A percentile compares a stretch with the other conserved stretches of the same genome.
phyloP scores from a whole-genome alignment of 1,140 invertebrate species.

The Mycetomoellerius zeteki region DNA sequence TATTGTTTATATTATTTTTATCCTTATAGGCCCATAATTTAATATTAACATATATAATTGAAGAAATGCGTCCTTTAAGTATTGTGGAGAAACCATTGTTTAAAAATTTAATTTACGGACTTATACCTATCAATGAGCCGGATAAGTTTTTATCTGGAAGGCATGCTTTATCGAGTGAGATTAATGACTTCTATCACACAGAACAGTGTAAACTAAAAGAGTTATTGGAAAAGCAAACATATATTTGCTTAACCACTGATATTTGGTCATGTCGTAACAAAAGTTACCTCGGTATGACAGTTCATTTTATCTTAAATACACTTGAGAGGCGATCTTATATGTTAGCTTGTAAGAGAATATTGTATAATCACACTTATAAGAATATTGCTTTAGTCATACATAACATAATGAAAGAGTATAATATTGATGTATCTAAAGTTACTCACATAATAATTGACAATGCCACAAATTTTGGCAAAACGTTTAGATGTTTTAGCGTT shows the following conservation, averaged over 20 bases:
- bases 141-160: background rate
- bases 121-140: background rate
- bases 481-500: background rate
- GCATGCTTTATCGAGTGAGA: background rate
- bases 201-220: background rate
- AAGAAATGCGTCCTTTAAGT: conserved; percentile 21
- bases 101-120: no score
- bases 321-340: background rate
- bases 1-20: background rate
- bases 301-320: background rate
- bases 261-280: conserved; percentile 26
- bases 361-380: conserved; percentile 2
- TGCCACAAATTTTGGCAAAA: conserved; percentile 26
- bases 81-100: no score
- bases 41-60: conserved; percentile 28
- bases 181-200: background rate
- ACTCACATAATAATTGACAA: conserved; percentile 25
- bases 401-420: background rate
- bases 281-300: conserved; percentile 3
- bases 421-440: conserved; percentile 16
- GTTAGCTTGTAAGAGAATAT: conserved; percentile 1
- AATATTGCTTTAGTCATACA: conserved; percentile 12
- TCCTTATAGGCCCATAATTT: background rate
- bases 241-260: conserved; percentile 16
- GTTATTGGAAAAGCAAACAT: conserved; percentile 13